Evolutionary conservation across 2,888 invertebrate genomes (phyloP).

Genomic region (Rhamphomyia laevipes): DNA sequence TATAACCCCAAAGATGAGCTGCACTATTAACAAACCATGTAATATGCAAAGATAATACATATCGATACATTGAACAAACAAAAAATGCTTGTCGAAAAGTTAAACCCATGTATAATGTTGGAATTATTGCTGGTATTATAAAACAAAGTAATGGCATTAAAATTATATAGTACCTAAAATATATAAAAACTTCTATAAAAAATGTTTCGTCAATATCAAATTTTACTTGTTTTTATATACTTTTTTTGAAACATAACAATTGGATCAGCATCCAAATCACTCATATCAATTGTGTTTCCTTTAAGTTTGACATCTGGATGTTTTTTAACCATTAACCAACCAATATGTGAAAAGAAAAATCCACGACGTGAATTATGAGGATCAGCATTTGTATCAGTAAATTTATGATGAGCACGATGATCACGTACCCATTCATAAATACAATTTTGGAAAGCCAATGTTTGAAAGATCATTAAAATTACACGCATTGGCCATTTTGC

Average conservation of each 20-base stretch:
- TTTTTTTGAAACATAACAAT: slow-evolving; percentile 69
- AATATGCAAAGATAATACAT: slow-evolving; percentile 63
- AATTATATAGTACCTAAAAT: slow-evolving; percentile 46
- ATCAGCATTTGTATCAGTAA: slow-evolving; percentile 79
- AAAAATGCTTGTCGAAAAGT: slow-evolving; percentile 63
- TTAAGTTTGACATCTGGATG: slow-evolving; percentile 70
- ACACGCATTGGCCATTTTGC: slow-evolving; percentile 75
- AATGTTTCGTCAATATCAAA: neutral
- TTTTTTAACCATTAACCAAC: slow-evolving; percentile 79
- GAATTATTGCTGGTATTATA: slow-evolving; percentile 67
- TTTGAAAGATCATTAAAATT: slow-evolving; percentile 67
- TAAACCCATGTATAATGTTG: slow-evolving; percentile 66
- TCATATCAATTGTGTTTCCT: slow-evolving; percentile 67
- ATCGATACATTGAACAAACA: slow-evolving; percentile 60
- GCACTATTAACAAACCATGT: slow-evolving; percentile 93
- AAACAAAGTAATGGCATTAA: slow-evolving; percentile 71
- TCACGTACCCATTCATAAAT: slow-evolving; percentile 78
- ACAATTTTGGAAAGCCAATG: slow-evolving; percentile 80
- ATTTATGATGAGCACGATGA: slow-evolving; percentile 83
- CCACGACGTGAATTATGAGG: slow-evolving; percentile 81
- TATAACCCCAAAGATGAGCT: slow-evolving; percentile 84
- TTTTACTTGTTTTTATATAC: slow-evolving; percentile 35
- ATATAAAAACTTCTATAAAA: neutral
- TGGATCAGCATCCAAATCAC: slow-evolving; percentile 65
- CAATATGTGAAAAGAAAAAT: slow-evolving; percentile 92